These are phyloP conservation scores for Rhagonycha fulva DNA, from an alignment of 2,888 invertebrate genomes.

Conservation along the genomic window DNA sequence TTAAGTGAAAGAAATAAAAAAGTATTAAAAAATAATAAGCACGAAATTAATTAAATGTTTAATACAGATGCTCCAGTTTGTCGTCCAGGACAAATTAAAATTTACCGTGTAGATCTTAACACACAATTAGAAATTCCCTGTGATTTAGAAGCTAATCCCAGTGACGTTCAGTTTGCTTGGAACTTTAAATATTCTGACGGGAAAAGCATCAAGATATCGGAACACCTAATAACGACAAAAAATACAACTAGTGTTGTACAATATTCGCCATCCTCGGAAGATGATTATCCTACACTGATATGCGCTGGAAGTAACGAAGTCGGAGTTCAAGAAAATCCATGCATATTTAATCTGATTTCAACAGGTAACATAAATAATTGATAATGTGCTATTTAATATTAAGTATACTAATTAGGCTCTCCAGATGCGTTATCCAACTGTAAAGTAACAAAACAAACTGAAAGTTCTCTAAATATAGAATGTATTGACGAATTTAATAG, in stretches of 20 bases:
- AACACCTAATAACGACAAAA: conserved; percentile 60
- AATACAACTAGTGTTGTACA: conserved; percentile 63
- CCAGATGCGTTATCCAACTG: conserved; percentile 72
- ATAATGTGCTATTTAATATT: conserved; percentile 25
- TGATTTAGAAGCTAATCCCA: conserved; percentile 55
- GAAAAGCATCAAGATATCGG: conserved; percentile 65
- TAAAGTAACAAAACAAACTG: conserved; percentile 68
- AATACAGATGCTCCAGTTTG: conserved; percentile 69
- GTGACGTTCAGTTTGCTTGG: conserved; percentile 64
- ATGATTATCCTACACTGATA: conserved; percentile 68
- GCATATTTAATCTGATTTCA: conserved; percentile 68
- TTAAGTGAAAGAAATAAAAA: background rate
- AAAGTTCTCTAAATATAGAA: conserved; percentile 66
- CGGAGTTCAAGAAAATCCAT: conserved; percentile 67
- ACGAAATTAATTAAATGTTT: background rate
- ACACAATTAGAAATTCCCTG: conserved; percentile 66
- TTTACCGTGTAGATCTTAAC: conserved; percentile 69
- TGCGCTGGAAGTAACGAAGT: conserved; percentile 71
- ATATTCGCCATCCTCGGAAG: conserved; percentile 67
- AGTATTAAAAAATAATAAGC: background rate
- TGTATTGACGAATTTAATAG: conserved; percentile 73
- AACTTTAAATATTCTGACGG: conserved; percentile 68
- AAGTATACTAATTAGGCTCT: conserved; percentile 56
- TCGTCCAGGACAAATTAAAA: conserved; percentile 63
- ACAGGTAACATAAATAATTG: conserved; percentile 57